Evolutionary conservation across 1,140 invertebrate genomes (phyloP), one percentile per base, ranked within the genome.

Genomic region (Holotrichia oblita): DNA sequence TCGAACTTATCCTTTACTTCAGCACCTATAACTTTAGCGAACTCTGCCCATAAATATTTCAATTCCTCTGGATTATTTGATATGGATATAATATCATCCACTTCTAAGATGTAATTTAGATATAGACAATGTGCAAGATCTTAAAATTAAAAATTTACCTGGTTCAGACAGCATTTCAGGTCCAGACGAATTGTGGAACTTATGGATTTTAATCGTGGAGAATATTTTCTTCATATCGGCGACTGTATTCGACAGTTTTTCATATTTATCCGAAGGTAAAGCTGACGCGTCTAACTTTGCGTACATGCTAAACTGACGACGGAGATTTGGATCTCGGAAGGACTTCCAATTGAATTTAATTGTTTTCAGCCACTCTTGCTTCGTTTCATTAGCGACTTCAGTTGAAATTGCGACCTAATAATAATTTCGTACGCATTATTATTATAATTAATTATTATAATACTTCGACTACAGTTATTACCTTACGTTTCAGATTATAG

Each of bases 221-320:
- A 94, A 96, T 78, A 94, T 93, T 0, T 90, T 90, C 83, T 95
- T 90, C 95, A 97, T 96, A 22, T 91, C 89, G 6, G 91, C 92
- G 14, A 93, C 87, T 0, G 91, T 88, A 78, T 90, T 89, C 82
- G 93, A 90, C 42, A 93, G 89, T 82, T 93, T 85, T 77, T 89
- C 89, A 79, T 89, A 91, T 78, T 91, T 90, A 48, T 93, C 89
- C 83, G 94, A 91, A 0, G 92, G 89, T 59, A 97, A 87, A 0
- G 93, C 94, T 0, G 93, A 87, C 0, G 90, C 88, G 0, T 84
- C 84, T 7, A 95, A 86, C 75, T 92, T 88, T 9, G 91, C 90
- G 61, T 92, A 87, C 77, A 91, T 90, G 81, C 89, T 89, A 82
- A 94, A 93, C 85, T 93, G 92, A 40, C 93, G 89, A 24, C 88